Evolutionary conservation across 2,888 invertebrate species (phyloP), one percentile per base, ranked within the genome.

Genomic region (Diplazon laetatorius): DNA sequence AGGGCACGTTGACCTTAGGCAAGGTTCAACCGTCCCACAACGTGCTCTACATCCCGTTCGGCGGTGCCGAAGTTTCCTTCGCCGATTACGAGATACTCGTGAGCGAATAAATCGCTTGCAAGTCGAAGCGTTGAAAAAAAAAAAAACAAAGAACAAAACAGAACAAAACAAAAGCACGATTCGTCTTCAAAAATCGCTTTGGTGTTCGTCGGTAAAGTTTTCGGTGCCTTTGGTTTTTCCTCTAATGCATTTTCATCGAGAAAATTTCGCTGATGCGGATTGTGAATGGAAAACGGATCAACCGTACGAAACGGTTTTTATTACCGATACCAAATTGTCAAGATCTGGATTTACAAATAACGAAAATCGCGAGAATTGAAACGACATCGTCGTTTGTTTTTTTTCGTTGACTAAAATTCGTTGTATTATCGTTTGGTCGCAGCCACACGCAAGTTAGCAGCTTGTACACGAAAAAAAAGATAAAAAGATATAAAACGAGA

Each of bases 1-100:
- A 96, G 83, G 96, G 95, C 74, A 94, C 95, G 76, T 82, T 96
- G 57, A 96, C 96, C 22, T 93, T 95, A 25, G 97, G 97, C 86
- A 97, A 97, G 92, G 95, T 97, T 1, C 97, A 97, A 85, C 94
- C 95, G 42, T 96, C 96, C 8, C 97, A 97, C 87, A 95, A 94
- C 25, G 94, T 95, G 68, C 95, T 95, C 89, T 97, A 97, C 93
- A 96, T 97, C 91, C 94, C 97, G 12, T 97, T 94, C 88, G 96
- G 92, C 0, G 97, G 97, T 50, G 93, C 94, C 85, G 97, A 97
- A 89, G 90, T 96, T 72, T 94, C 95, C 60, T 96, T 95, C 92
- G 93, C 94, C n/a, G 95, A 96, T 63, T 97, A 95, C 88, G 97
- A 97, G 92, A 92, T 97, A 84, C 94, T 97, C 75, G 92, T 94